These are phyloP conservation scores for Tuta absoluta DNA, from an alignment of 2,888 invertebrate species.

Conservation along the genomic window DNA sequence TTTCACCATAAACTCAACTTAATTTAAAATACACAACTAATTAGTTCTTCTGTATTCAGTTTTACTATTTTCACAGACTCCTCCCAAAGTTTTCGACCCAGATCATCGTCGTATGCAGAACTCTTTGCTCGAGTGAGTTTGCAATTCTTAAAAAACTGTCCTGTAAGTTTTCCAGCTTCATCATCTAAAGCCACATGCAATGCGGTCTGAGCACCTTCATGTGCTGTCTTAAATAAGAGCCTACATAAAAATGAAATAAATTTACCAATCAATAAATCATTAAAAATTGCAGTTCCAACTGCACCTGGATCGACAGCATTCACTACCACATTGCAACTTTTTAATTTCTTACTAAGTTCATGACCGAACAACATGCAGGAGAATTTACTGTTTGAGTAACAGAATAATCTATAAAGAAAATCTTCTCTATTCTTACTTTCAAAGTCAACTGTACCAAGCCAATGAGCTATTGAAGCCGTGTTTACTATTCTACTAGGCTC, in stretches of 20 bases:
- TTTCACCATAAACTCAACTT: too few species aligned
- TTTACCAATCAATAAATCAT: conserved; percentile 66
- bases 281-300: conserved; percentile 90
- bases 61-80: conserved; percentile 86
- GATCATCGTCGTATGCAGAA: conserved; percentile 82
- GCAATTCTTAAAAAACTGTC: conserved; percentile 90
- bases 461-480: conserved; percentile 88
- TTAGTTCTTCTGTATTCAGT: conserved; percentile 83
- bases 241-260: conserved; percentile 77
- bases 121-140: conserved; percentile 80
- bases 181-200: conserved; percentile 88
- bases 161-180: conserved; percentile 84
- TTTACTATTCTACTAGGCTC: conserved; percentile 88
- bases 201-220: conserved; percentile 91
- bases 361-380: conserved; percentile 86
- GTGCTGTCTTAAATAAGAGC: conserved; percentile 86
- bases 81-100: conserved; percentile 90
- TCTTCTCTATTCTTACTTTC: background rate
- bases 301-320: conserved; percentile 93
- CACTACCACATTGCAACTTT: conserved; percentile 84
- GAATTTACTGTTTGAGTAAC: conserved; percentile 85
- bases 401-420: conserved; percentile 47
- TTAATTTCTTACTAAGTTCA: conserved; percentile 85
- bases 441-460: conserved; percentile 83
- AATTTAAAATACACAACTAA: conserved; percentile 65